These are phyloP conservation scores for Neocrepidodera transversa DNA, from an alignment of 2,888 invertebrate genomes.

Conservation along the genomic window DNA sequence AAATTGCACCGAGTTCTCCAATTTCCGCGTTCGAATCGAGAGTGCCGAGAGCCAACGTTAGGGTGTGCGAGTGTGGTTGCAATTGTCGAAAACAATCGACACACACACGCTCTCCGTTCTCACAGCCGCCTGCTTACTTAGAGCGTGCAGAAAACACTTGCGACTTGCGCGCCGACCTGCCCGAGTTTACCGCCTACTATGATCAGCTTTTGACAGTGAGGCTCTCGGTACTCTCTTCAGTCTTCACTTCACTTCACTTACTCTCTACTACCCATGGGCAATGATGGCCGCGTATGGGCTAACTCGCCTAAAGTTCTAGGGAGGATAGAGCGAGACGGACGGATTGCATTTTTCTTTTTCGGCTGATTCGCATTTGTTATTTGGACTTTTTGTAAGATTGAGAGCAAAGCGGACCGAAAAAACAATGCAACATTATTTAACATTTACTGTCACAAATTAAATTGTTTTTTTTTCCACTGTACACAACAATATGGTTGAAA, in stretches of 20 bases:
- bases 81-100: conserved; percentile 58
- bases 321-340: conserved; percentile 8
- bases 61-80: conserved; percentile 52
- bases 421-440: too few species aligned
- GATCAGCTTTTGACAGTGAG: conserved; percentile 38
- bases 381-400: too few species aligned
- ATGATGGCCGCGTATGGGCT: conserved; percentile 22
- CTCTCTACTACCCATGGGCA: conserved; percentile 25
- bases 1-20: neutral
- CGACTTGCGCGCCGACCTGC: conserved; percentile 57
- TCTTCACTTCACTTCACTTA: conserved; percentile 18
- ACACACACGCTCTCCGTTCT: conserved; percentile 43
- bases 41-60: conserved; percentile 37
- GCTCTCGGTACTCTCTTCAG: conserved; percentile 23
- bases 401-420: too few species aligned
- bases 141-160: conserved; percentile 58
- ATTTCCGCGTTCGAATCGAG: conserved; percentile 10
- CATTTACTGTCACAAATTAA: too few species aligned
- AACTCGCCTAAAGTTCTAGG: neutral
- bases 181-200: conserved; percentile 60
- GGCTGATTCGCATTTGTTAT: neutral
- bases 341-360: conserved; percentile 1
- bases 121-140: conserved; percentile 51
- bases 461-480: too few species aligned
- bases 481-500: too few species aligned